Conservation (phyloP, 2,113 vertebrate genomes). For the Pelvicachromis taeniatus region DNA sequence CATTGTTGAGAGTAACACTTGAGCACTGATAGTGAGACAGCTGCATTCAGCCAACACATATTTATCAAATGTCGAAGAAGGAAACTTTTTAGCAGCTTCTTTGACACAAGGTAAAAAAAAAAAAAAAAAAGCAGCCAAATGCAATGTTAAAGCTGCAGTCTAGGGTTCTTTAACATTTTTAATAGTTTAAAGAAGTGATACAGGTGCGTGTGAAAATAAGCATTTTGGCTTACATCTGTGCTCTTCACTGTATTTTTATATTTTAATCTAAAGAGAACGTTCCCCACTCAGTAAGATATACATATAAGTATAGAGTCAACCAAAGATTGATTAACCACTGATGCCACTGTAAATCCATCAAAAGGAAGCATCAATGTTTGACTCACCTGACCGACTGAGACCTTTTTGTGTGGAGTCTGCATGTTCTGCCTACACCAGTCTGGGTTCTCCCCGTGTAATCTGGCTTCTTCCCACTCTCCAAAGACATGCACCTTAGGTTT, state of each 20-base stretch:
- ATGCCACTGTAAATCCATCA: neutral
- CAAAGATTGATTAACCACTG: neutral
- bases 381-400: neutral
- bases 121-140: too few relatives aligned
- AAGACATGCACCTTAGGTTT: neutral
- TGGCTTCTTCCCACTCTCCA: neutral
- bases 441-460: neutral
- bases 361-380: neutral
- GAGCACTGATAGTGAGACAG: neutral
- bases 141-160: neutral
- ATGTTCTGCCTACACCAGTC: neutral
- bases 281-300: neutral
- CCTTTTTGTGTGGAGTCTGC: neutral
- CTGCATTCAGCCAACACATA: neutral
- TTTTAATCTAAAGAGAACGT: neutral
- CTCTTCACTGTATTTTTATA: rapidly evolving
- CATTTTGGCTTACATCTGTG: neutral
- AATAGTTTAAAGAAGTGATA: neutral
- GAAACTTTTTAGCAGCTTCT: neutral
- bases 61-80: neutral
- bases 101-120: neutral
- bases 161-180: neutral
- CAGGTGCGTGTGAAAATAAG: neutral
- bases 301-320: neutral
- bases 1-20: neutral